Base-by-base conservation (phyloP, 2,113 vertebrate genomes). In the Chinchilla lanigera region DNA sequence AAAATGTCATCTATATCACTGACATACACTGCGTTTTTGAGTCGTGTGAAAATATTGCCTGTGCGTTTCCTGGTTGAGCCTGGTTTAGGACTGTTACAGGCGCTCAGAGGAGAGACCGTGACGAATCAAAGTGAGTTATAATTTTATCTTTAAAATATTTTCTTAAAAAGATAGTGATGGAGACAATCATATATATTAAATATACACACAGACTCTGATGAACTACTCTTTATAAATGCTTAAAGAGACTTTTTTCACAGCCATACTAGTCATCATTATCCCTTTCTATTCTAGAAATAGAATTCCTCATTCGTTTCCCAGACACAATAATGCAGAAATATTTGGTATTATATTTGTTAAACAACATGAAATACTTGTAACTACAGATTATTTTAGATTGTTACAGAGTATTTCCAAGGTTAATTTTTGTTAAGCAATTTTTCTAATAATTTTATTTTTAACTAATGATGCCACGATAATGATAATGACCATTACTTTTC, bases 141-240 rank as follows among this genome's bases (percentile, higher is more conserved):
- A 28, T 75, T 85, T 96, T 85, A 65, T 33, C 63, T 90, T 81
- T 94, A 20, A 58, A 77, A 50, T 86, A 88, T 16, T 85, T 54
- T 4, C 19, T 78, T 35, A 90, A 61, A n/a, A 87, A 94, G 47
- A 60, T 17, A 78, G 26, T 26, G 3, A 84, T 33, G 60, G 20
- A 86, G 20, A 80, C 14, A 73, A 75, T 54, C 7, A 52, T 47
- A 2, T 61, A n/a, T 63, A 54, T 56, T 63, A 11, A 47, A 1
- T 35, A 4, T 16, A 60, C 3, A 30, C 30, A 24, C 33, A 8
- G 19, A 92, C 11, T 63, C 17, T 71, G 0, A 93, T 73, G 47
- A 22, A 26, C 8, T 54, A 54, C 7, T 22, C 9, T 19, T n/a
- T 63, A 67, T 10, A 92, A 26, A 90, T 47, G 16, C 17, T 86